Base-by-base conservation (phyloP, 2,113 vertebrate species). In the Chloebia gouldiae region DNA sequence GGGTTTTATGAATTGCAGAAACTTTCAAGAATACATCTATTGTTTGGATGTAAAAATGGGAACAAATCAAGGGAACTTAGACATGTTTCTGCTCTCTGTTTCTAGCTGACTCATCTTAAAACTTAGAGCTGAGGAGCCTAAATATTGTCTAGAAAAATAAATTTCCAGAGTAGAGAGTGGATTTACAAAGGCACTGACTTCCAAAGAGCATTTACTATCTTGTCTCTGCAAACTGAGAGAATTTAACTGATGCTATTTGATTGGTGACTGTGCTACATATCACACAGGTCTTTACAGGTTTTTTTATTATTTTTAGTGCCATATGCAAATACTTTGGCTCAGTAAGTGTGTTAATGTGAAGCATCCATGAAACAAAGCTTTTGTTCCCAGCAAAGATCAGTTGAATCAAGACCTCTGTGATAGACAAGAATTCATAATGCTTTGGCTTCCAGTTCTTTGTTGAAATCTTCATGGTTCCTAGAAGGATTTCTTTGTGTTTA, bases 361-460 rank as follows among this genome's bases (percentile, higher is more conserved):
- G 28, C 19, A 53, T 8, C 68, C 7, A 5, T 71, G 59, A 90
- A 91, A 50, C 21, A 3, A 39, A 81, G 44, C 18, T 37, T 44
- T 60, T 53, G 21, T 53, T 76, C 31, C 28, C n/a, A 50, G 30
- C 22, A 70, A 86, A 88, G 49, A 31, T 35, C 31, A 53, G 30
- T 23, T 39, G 31, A 64, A 64, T 60, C 0, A 0, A 82, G 50
- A 77, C 8, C 8, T 16, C 13, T 39, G 0, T 28, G 60, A 10
- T 42, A 47, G 42, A 56, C 49, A n/a, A 81, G 20, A 57, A 76
- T 77, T 84, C 9, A 6, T 33, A 39, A 61, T 28, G 13, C 24
- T 82, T 87, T 85, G 35, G 7, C n/a, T 85, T 81, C 31, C 42
- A n/a, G 10, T 54, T 89, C 27, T 57, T 73, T 59, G 53, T 50